Evolutionary conservation across 2,113 vertebrate genomes (phyloP), one percentile per base, ranked within the genome.

Genomic region (Megaleporinus macrocephalus): DNA sequence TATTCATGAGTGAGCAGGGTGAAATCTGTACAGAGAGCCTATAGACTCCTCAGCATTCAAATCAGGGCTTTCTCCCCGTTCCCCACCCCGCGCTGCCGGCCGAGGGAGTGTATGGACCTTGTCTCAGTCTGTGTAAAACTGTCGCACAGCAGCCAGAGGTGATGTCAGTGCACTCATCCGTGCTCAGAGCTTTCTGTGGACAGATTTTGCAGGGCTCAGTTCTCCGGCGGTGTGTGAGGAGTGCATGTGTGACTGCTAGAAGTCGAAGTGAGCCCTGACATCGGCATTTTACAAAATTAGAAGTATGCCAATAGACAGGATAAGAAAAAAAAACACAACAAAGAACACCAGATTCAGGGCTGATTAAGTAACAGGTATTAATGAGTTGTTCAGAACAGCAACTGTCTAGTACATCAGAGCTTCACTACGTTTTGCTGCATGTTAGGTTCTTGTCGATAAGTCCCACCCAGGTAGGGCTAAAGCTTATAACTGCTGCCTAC

Each of bases 1-100:
- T 78, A 83, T 83, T 79, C 82, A 84, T 75, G 71, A 84, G 71
- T 33, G 71, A 80, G 59, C 72, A 70, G 41, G 55, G 29, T 65
- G 53, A 61, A 73, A 73, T 81, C 71, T 81, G 79, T 73, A 81
- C 30, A 44, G 81, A 63, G 75, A 47, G 66, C 59, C 75, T 70
- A 51, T 70, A 76, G 69, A 66, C 75, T 73, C 47, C 65, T 84
- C 77, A 24, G 72, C 75, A 84, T 80, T 75, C 72, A 84, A 84
- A 80, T 84, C 81, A 71, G 79, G 70, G 14, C 57, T 80, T 27
- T 70, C 30, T 24, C 65, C 22, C 27, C 16, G 36, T 20, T 27
- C 20, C 47, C 26, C 41, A 15, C 33, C 41, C 66, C 66, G n/a
- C 20, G 29, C 66, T 70, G 66, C 26, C 2, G 16, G 47, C 13